Base-by-base conservation (phyloP, 2,797 vertebrate species). In the Anguilla megastoma region DNA sequence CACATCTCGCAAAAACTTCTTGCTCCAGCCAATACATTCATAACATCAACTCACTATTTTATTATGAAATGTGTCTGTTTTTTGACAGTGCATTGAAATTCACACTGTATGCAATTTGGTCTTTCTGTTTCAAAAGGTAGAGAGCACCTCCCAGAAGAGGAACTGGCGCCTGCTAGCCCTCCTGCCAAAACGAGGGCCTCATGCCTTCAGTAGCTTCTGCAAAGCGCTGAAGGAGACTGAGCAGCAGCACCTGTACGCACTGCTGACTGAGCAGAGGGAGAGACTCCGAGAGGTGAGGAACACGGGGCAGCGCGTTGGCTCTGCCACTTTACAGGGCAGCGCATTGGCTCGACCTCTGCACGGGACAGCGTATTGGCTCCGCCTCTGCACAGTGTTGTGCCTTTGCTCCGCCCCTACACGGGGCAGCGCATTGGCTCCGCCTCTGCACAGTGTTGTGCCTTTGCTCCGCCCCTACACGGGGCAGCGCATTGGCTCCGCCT, bases 151-250 rank as follows among this genome's bases (percentile, higher is more conserved):
- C 84, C 94, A 94, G 0, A 95, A 95, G 89, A 93, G 94, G 60
- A 95, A 92, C 91, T 95, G 91, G 89, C 89, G 69, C 83, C 95
- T 99, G 89, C 95, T 98, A 3, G 93, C 94, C 41, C 93, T 99
- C 52, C 93, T 99, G 87, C 98, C 98, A 45, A 98, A 98, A 91
- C 96, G 98, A 89, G 98, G 98, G 10, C 98, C 98, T 3, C 92
- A 87, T 48, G 98, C 98, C 5, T 99, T 99, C 85, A 95, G 93
- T 90, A 96, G 93, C 88, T 99, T 99, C 95, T 98, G 97, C 90
- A 90, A 91, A 45, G 98, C 97, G 80, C 96, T 99, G 41, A 91
- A 71, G 89, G 96, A 96, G 89, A 99, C 98, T 0, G 95, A 97
- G 36, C 98, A 99, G 92, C 92, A 96, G 45, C 98, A 99, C 92